Evolutionary conservation across 1,140 invertebrate species (phyloP).

Genomic region (Eriosoma lanigerum): DNA sequence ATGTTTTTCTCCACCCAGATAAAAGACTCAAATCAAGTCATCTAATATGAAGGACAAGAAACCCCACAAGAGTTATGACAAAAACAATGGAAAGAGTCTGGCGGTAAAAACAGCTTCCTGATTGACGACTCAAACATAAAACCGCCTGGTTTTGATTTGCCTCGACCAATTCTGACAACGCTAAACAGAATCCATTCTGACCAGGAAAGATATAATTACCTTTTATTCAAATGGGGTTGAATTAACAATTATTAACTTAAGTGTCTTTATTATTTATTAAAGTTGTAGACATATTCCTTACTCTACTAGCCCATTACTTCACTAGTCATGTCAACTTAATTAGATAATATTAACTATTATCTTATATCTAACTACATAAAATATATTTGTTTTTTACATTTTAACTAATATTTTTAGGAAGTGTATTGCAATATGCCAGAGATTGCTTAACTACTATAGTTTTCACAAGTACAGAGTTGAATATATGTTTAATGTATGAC

Average conservation of each 20-base stretch:
- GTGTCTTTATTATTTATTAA: too few species aligned
- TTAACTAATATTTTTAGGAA: conserved; percentile 7
- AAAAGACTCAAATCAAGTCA: conserved; percentile 21
- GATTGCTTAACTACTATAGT: conserved; percentile 46
- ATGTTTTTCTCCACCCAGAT: conserved; percentile 20
- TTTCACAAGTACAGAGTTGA: conserved; percentile 67
- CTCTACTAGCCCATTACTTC: too few species aligned
- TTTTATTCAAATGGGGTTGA: too few species aligned
- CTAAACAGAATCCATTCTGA: too few species aligned
- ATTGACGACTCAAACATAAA: not conserved
- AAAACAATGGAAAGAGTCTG: conserved; percentile 10
- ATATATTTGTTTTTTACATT: not conserved
- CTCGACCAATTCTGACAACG: too few species aligned
- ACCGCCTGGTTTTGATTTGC: not conserved
- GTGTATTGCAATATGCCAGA: conserved; percentile 44
- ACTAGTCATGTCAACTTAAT: too few species aligned
- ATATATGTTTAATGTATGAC: conserved; percentile 75
- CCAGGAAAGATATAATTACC: too few species aligned
- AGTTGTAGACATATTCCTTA: too few species aligned
- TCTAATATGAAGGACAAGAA: conserved; percentile 7
- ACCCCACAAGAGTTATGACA: conserved; percentile 1
- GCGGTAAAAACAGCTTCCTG: conserved; percentile 9
- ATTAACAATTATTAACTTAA: too few species aligned
- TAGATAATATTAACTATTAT: too few species aligned
- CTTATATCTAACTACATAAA: too few species aligned